phyloP scores from a whole-genome alignment of 2,888 invertebrate species.

The Disparrhopalites patrizii region DNA sequence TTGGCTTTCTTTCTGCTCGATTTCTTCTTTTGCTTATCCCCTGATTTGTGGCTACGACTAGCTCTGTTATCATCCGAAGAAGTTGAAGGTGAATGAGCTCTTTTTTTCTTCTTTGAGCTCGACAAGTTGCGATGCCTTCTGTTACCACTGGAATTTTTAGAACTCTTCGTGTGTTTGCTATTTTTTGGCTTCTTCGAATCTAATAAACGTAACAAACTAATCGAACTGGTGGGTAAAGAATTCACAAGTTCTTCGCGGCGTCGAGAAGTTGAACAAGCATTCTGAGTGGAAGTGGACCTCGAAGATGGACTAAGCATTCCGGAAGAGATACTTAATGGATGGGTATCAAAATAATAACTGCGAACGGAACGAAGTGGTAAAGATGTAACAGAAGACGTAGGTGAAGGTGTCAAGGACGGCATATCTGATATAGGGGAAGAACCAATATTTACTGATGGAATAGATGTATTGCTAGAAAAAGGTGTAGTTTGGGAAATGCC shows the following conservation, averaged over 20 bases:
- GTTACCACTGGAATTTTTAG: not conserved
- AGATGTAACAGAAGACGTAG: not conserved
- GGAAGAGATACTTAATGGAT: not conserved
- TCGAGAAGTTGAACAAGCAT: not conserved
- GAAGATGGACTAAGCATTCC: not conserved
- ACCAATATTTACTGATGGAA: not conserved
- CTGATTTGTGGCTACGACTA: not conserved
- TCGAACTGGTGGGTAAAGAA: not conserved
- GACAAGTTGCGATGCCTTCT: not conserved
- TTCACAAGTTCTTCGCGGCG: not conserved
- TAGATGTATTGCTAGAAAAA: not conserved
- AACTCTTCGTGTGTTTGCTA: not conserved
- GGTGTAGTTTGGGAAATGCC: not conserved
- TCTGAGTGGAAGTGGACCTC: not conserved
- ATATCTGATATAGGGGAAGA: not conserved
- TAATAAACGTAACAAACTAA: constrained; percentile 1
- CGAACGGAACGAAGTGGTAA: not conserved
- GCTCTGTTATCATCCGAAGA: constrained; percentile 7
- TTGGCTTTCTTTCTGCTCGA: constrained; percentile 5
- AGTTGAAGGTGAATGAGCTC: constrained; percentile 1
- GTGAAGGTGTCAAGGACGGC: not conserved
- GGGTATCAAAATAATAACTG: not conserved
- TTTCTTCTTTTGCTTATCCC: not conserved
- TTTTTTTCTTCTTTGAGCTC: constrained; percentile 2
- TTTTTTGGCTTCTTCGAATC: constrained; percentile 14